phyloP scores from a whole-genome alignment of 2,888 invertebrate species.

The Drosophila greeni region DNA sequence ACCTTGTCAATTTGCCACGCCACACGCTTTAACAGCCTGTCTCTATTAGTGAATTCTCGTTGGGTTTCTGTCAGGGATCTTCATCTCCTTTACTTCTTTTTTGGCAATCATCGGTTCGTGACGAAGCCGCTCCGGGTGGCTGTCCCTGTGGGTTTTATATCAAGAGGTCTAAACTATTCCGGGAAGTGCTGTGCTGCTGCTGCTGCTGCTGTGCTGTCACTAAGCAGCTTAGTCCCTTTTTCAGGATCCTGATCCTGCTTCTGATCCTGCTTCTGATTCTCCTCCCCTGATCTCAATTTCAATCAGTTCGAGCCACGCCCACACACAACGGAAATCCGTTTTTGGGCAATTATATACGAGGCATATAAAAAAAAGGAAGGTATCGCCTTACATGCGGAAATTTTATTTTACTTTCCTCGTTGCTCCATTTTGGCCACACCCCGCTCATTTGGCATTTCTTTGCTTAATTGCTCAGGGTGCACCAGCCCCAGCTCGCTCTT shows the following conservation, averaged over 20 bases:
- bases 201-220: conserved; percentile 29
- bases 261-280: conserved; percentile 20
- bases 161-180: conserved; percentile 66
- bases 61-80: conserved; percentile 14
- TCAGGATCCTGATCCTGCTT: conserved; percentile 8
- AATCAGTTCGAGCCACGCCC: conserved; percentile 64
- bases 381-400: conserved; percentile 64
- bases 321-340: conserved; percentile 69
- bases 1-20: conserved; percentile 74
- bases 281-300: conserved; percentile 64
- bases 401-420: conserved; percentile 43
- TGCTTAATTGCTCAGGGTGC: conserved; percentile 59
- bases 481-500: conserved; percentile 14
- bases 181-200: conserved; percentile 43
- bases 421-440: conserved; percentile 55
- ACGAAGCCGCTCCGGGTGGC: conserved; percentile 51
- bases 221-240: conserved; percentile 43
- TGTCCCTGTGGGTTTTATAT: conserved; percentile 68
- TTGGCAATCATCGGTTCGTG: conserved; percentile 40
- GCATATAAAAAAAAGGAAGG: conserved; percentile 32
- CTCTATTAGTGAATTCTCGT: conserved; percentile 59
- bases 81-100: conserved; percentile 4
- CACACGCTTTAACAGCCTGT: conserved; percentile 66
- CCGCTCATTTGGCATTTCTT: conserved; percentile 39
- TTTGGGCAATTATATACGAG: conserved; percentile 61